phyloP scores from a whole-genome alignment of 2,797 vertebrate species.

The Myoxocephalus aenaeus region DNA sequence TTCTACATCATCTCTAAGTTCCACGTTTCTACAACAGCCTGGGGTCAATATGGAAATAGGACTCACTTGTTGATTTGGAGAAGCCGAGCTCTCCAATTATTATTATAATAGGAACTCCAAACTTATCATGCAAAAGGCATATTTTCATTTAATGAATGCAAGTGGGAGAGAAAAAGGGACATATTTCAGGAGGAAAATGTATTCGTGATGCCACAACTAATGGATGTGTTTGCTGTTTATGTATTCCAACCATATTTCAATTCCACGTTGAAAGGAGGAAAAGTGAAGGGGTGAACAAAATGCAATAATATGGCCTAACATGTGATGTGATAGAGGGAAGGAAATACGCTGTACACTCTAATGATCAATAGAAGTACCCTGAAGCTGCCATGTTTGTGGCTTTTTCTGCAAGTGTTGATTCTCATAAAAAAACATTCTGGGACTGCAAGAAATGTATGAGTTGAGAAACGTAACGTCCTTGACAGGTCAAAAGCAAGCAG shows the following conservation, averaged over 20 bases:
- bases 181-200: neutral
- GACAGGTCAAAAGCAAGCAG: neutral
- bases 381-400: neutral
- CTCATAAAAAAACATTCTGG: neutral
- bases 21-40: neutral
- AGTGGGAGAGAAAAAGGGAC: neutral
- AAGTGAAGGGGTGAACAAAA: neutral
- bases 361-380: neutral
- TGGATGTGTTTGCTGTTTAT: constrained; percentile 13
- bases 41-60: constrained; percentile 8
- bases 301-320: neutral
- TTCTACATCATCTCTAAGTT: neutral
- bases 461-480: neutral
- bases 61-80: constrained; percentile 1
- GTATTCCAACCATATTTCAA: neutral
- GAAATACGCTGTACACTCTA: neutral
- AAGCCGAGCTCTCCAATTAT: constrained; percentile 29
- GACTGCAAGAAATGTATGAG: neutral
- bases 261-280: neutral
- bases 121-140: neutral
- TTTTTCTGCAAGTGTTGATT: neutral
- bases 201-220: constrained; percentile 5
- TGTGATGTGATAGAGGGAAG: neutral
- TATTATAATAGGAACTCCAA: constrained; percentile 17
- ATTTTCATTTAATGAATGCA: constrained; percentile 16